Percentiles rank a stretch among this genome's conserved stretches.
These are phyloP conservation scores for Fabriciana adippe DNA, from an alignment of 2,888 invertebrate genomes.

Conservation along the genomic window DNA sequence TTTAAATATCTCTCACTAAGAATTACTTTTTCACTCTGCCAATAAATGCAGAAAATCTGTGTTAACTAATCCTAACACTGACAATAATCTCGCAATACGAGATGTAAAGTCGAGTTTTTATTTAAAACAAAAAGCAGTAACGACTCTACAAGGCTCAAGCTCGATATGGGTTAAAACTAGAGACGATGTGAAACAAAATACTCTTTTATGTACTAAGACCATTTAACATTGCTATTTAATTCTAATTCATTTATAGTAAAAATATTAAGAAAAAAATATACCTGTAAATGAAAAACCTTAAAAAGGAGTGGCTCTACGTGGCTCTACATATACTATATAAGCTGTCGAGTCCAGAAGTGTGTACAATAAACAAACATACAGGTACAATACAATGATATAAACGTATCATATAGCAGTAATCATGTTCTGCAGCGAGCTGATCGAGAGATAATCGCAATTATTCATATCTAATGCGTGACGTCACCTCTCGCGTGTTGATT, in stretches of 20 bases:
- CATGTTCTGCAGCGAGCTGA: conserved; percentile 11
- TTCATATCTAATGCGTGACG: conserved; percentile 33
- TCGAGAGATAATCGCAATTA: conserved; percentile 33
- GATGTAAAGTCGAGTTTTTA: conserved; percentile 7
- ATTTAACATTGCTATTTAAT: no score
- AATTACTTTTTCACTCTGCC: no score
- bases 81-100: conserved; percentile 16
- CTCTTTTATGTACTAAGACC: no score
- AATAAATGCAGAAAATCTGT: background rate
- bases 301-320: no score
- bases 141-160: conserved; percentile 12
- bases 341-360: no score
- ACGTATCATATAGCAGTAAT: background rate
- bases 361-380: background rate
- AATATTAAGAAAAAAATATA: no score
- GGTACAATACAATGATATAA: background rate
- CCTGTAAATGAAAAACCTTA: no score
- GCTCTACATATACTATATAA: no score
- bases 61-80: conserved; percentile 4
- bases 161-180: conserved; percentile 2
- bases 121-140: conserved; percentile 8
- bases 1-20: no score
- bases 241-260: no score
- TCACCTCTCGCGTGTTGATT: conserved; percentile 35
- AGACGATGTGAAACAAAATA: conserved; percentile 5